A percentile compares a stretch with the other conserved stretches of the same genome.
Conservation (phyloP, 2,113 vertebrate species). For the rat (Rattus norvegicus) region DNA sequence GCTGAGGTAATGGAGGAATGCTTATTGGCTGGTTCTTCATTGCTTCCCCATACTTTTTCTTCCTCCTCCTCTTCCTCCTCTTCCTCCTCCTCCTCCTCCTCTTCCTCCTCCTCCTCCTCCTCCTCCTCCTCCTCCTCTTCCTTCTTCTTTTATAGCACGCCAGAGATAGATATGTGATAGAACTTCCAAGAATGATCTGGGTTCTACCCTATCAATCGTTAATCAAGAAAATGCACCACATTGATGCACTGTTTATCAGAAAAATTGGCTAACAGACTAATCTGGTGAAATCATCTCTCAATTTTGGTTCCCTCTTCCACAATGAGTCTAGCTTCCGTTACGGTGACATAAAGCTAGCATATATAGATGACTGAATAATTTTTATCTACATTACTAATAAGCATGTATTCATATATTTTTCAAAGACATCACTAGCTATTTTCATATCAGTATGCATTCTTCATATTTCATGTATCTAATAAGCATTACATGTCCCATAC, state of each 20-base stretch:
- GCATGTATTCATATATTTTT: too few relatives aligned
- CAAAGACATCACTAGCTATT: not conserved
- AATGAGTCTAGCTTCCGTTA: not conserved
- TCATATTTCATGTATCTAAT: not conserved
- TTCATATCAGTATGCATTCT: not conserved
- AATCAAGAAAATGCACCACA: too few relatives aligned
- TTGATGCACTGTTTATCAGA: not conserved
- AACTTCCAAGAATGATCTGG: not conserved
- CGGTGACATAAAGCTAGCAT: not conserved
- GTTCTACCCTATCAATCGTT: not conserved
- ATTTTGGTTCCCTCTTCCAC: not conserved
- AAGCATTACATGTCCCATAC: not conserved
- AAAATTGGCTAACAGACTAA: not conserved
- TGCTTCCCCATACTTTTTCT: not conserved
- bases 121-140: too few relatives aligned
- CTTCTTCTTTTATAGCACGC: not conserved
- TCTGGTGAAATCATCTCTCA: not conserved
- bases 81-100: too few relatives aligned
- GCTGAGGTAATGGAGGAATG: not conserved
- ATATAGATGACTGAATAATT: not conserved
- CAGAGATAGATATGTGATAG: too few relatives aligned
- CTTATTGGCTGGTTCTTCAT: not conserved
- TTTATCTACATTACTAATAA: not conserved
- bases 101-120: too few relatives aligned
- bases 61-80: too few relatives aligned